Percentiles rank a stretch among this genome's conserved stretches.
Evolutionary conservation across 2,888 invertebrate species (phyloP).

Genomic region (Ethmia dodecea): DNA sequence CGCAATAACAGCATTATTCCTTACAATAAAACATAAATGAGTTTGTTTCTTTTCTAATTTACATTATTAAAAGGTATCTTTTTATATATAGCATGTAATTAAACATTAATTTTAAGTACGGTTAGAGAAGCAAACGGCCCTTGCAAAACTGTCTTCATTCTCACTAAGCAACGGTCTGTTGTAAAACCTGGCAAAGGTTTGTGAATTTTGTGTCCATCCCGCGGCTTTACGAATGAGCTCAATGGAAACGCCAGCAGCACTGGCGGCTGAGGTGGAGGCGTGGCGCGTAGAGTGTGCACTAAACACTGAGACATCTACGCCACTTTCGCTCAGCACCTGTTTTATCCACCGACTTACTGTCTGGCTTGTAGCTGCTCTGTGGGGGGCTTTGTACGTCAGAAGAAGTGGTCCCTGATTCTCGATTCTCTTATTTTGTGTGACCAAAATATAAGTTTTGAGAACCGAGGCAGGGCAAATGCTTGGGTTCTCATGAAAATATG

Average conservation of each 20-base stretch:
- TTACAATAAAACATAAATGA: too few relatives aligned
- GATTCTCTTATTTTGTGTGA: background rate
- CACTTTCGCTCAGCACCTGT: background rate
- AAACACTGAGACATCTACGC: background rate
- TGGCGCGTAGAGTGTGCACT: background rate
- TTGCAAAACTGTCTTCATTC: background rate
- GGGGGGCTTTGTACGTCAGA: background rate
- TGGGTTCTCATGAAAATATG: background rate
- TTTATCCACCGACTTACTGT: slow-evolving; percentile 6
- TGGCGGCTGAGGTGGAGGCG: background rate
- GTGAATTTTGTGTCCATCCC: background rate
- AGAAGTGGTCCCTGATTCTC: background rate
- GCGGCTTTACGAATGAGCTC: background rate
- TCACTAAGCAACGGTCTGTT: background rate
- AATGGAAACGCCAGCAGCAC: background rate
- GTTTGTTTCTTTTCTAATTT: too few relatives aligned
- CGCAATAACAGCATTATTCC: too few relatives aligned
- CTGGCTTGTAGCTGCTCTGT: background rate
- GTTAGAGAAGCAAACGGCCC: too few relatives aligned
- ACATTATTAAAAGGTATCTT: too few relatives aligned
- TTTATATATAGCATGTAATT: too few relatives aligned
- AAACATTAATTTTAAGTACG: too few relatives aligned
- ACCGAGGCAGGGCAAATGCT: background rate
- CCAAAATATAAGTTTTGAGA: background rate
- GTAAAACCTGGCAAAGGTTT: slow-evolving; percentile 4